Conservation (phyloP, 1,140 invertebrate genomes). For the Phthorimaea operculella region DNA sequence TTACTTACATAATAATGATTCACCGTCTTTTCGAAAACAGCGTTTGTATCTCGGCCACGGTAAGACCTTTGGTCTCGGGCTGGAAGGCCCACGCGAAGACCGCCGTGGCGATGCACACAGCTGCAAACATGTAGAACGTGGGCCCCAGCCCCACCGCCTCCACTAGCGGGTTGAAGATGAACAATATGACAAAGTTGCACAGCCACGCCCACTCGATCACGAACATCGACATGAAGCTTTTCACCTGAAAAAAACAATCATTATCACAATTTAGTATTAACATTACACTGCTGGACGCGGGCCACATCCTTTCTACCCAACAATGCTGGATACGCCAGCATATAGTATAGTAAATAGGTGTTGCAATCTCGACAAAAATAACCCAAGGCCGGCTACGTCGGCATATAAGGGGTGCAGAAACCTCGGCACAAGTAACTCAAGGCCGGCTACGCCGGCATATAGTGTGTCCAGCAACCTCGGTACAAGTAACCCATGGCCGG, state of each 20-base stretch:
- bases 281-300: too few species aligned
- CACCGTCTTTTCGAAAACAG: constrained; percentile 14
- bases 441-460: too few species aligned
- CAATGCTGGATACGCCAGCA: too few species aligned
- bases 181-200: constrained; percentile 43
- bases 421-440: too few species aligned
- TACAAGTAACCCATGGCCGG: too few species aligned
- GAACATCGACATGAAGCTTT: constrained; percentile 40
- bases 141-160: constrained; percentile 60
- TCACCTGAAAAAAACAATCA: constrained; percentile 31
- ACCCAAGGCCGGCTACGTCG: too few species aligned
- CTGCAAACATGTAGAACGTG: constrained; percentile 66
- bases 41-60: constrained; percentile 68
- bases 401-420: too few species aligned
- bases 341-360: too few species aligned
- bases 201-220: constrained; percentile 41
- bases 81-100: constrained; percentile 68
- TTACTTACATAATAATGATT: not conserved
- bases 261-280: too few species aligned
- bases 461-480: too few species aligned
- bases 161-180: constrained; percentile 51
- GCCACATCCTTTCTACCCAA: too few species aligned
- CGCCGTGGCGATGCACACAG: constrained; percentile 54
- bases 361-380: too few species aligned
- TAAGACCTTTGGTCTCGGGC: constrained; percentile 76